Percentiles rank a stretch among this genome's conserved stretches.
Evolutionary conservation across 2,888 invertebrate species (phyloP).

Genomic region (Temnothorax rugatulus): DNA sequence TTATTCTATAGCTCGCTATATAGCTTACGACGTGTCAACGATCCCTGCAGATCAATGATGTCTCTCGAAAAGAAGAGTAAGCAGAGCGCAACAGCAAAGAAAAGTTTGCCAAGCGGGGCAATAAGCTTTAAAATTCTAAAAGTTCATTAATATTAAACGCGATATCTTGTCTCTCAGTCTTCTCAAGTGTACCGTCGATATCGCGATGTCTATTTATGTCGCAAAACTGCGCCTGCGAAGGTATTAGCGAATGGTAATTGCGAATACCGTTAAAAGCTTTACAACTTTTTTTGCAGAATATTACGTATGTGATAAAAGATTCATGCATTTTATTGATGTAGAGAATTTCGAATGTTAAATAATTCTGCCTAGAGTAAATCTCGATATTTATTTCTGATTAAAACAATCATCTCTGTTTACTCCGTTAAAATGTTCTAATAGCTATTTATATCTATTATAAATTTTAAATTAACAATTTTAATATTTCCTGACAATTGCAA

Average conservation of each 20-base stretch:
- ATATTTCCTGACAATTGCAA: background rate
- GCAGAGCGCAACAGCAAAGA: background rate
- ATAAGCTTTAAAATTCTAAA: slow-evolving; percentile 30
- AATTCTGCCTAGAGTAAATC: background rate
- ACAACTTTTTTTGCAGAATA: background rate
- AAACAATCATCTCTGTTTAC: background rate
- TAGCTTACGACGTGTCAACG: slow-evolving; percentile 24
- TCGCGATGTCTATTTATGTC: slow-evolving; percentile 27
- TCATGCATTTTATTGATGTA: background rate
- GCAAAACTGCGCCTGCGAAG: background rate
- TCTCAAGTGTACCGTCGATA: slow-evolving; percentile 25
- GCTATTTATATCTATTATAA: background rate
- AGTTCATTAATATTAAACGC: slow-evolving; percentile 50
- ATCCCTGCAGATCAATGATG: slow-evolving; percentile 13
- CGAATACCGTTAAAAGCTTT: background rate
- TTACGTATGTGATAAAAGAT: background rate
- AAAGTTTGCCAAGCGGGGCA: slow-evolving; percentile 20
- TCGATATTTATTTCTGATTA: background rate
- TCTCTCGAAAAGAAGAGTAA: slow-evolving; percentile 14
- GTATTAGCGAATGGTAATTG: background rate
- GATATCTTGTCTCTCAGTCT: slow-evolving; percentile 17
- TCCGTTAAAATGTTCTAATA: background rate
- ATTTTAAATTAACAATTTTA: background rate
- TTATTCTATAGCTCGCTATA: background rate
- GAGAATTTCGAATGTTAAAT: background rate